Evolutionary conservation across 1,140 invertebrate genomes (phyloP), one percentile per base, ranked within the genome.

Genomic region (Drusus annulatus): DNA sequence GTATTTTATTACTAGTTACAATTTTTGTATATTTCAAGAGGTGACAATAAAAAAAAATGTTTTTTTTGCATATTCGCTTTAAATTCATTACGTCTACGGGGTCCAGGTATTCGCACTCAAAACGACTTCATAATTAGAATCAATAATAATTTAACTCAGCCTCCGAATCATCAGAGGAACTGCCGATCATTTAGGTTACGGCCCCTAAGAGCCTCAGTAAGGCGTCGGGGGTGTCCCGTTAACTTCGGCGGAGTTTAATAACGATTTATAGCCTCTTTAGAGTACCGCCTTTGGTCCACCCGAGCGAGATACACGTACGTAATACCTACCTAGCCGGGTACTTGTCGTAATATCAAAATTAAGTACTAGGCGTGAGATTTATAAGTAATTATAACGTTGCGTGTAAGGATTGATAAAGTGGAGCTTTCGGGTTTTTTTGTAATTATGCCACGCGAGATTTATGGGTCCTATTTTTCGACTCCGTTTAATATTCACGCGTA

Each of bases 271-370:
- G 75, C 1, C 60, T 28, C 36, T 51, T 51, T 25, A 65, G 36
- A 77, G 51, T 50, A 68, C 51, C n/a, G 62, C 76, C 45, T 78
- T 31, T 31, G 56, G 50, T 63, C 21, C 63, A 52, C 50, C 36
- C 36, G 36, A 13, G 1, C 36, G 10, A 45, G 36, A 45, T 45
- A 45, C 36, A 45, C 10, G 36, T 45, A 45, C 36, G 36, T 13
- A 45, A 45, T 45, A 45, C 36, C 36, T 45, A 45, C 36, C 36
- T 45, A 45, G 36, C 36, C 10, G 8, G 36, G 36, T 45, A 75
- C 80, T 62, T 81, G 80, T 78, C 80, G 69, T 81, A 76, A 78
- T 81, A 81, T 63, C 65, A 82, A 45, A 82, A 82, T 82, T 82
- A 79, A 82, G 81, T 79, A 74, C 73, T 79, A 74, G 21, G 73